Evolutionary conservation across 2,113 vertebrate species (phyloP).

Genomic region (Macrotus californicus): DNA sequence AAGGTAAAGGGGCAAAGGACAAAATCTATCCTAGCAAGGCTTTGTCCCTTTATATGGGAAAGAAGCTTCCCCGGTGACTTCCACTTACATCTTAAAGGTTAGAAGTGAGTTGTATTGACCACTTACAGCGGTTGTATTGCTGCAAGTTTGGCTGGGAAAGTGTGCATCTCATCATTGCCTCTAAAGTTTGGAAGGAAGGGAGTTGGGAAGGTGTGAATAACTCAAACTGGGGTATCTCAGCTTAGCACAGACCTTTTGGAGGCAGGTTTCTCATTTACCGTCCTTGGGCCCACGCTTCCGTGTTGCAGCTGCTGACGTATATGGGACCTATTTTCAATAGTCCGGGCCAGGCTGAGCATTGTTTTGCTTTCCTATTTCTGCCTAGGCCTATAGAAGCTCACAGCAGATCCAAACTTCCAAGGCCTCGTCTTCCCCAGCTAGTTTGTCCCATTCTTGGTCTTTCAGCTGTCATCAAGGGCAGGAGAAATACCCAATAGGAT

Average conservation of each 20-base stretch:
- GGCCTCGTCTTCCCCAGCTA: background rate
- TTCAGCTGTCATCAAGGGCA: background rate
- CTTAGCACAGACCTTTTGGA: background rate
- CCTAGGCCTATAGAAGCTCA: background rate
- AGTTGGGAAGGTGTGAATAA: background rate
- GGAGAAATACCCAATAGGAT: background rate
- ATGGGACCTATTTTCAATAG: background rate
- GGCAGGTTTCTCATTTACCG: background rate
- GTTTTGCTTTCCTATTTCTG: background rate
- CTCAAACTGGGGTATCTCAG: background rate
- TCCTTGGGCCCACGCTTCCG: rapidly evolving
- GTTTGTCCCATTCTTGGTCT: background rate
- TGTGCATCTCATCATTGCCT: background rate
- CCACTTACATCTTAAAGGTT: background rate
- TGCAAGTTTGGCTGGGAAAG: background rate
- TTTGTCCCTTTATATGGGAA: background rate
- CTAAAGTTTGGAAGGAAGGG: background rate
- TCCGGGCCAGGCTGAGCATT: background rate
- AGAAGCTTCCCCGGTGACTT: background rate
- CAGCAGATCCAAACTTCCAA: background rate
- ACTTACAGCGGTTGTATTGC: background rate
- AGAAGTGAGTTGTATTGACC: background rate
- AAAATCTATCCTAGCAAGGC: background rate
- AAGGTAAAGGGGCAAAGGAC: background rate
- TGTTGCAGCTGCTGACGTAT: background rate